Base-by-base conservation (phyloP, 1,140 invertebrate genomes). In the Galleria mellonella region DNA sequence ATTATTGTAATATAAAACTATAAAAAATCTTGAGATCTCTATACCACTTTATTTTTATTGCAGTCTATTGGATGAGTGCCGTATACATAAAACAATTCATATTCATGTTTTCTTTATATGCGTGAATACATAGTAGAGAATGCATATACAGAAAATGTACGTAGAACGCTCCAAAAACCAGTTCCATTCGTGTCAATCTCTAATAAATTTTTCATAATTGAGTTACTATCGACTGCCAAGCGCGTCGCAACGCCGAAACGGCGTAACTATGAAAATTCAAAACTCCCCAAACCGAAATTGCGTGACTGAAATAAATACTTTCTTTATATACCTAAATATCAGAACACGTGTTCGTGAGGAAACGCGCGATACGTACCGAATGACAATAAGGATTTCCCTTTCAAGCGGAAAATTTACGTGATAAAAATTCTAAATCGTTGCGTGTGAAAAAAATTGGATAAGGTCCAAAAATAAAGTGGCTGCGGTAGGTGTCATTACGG, bases 331-430 rank as follows among this genome's bases (percentile, higher is more conserved):
- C 51, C 53, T 43, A 62, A 68, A 75, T 62, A 64, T 65, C 51
- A 51, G 55, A 78, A 78, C 79, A 82, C 79, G 77, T 84, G 79
- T 84, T 78, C 60, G 66, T 70, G 51, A 79, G 79, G 77, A 82
- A 79, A 79, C 72, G 68, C 46, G 46, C 50, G 53, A 55, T 72
- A 58, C 68, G 69, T 51, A 32, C 52, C 51, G 79, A 82, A 84
- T 84, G 62, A 82, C 79, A 84, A 84, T 79, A 56, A 69, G 55
- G 68, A 72, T 82, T 84, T 84, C 79, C 79, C 79, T 84, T 82
- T 76, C 74, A 51, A 75, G 71, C 74, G 72, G 74, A 74, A 84
- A 84, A 84, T 79, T 79, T 84, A 84, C 77, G 81, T 84, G 81
- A 82, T 84, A 73, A 75, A 82, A 79, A 84, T 84, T 75, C 67